A percentile compares a stretch with the other conserved stretches of the same genome.
Conservation (phyloP, 2,888 invertebrate species). For the Melinaea marsaeus region DNA sequence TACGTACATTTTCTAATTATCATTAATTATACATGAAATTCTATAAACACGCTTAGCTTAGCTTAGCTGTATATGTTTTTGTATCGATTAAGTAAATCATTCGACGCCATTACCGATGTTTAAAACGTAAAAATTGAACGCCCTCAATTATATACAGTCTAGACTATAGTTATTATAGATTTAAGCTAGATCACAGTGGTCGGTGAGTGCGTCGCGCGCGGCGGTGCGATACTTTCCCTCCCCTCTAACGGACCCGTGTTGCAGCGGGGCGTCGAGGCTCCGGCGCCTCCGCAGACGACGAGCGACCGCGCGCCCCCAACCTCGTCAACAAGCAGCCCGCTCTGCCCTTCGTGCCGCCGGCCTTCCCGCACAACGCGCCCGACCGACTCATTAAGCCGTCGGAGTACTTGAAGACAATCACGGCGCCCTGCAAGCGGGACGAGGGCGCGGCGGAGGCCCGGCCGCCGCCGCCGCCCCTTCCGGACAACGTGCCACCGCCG, state of each 20-base stretch:
- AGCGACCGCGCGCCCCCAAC: slow-evolving; percentile 78
- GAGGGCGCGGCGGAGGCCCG: slow-evolving; percentile 80
- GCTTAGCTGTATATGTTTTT: too few species aligned
- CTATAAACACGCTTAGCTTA: too few species aligned
- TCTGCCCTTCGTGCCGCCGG: slow-evolving; percentile 93
- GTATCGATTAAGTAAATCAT: slow-evolving; percentile 13
- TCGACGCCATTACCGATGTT: slow-evolving; percentile 8
- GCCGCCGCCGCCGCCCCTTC: slow-evolving; percentile 76
- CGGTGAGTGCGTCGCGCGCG: slow-evolving; percentile 23
- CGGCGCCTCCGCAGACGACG: slow-evolving; percentile 72
- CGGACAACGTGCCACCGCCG: slow-evolving; percentile 54
- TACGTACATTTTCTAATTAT: slow-evolving; percentile 28
- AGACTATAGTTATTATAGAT: slow-evolving; percentile 17
- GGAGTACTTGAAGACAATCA: slow-evolving; percentile 92
- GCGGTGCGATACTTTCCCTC: slow-evolving; percentile 62
- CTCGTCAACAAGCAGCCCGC: slow-evolving; percentile 91
- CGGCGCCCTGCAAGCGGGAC: slow-evolving; percentile 76
- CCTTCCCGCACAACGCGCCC: slow-evolving; percentile 88
- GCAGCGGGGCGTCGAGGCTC: slow-evolving; percentile 71
- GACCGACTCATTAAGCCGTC: slow-evolving; percentile 94
- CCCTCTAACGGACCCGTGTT: slow-evolving; percentile 47
- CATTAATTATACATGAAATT: slow-evolving; percentile 17
- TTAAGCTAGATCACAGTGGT: slow-evolving; percentile 23
- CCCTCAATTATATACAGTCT: slow-evolving; percentile 20
- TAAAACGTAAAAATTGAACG: too few species aligned